Evolutionary conservation across 2,797 vertebrate species (phyloP), one percentile per base, ranked within the genome.

Genomic region (Gymnodraco acuticeps): DNA sequence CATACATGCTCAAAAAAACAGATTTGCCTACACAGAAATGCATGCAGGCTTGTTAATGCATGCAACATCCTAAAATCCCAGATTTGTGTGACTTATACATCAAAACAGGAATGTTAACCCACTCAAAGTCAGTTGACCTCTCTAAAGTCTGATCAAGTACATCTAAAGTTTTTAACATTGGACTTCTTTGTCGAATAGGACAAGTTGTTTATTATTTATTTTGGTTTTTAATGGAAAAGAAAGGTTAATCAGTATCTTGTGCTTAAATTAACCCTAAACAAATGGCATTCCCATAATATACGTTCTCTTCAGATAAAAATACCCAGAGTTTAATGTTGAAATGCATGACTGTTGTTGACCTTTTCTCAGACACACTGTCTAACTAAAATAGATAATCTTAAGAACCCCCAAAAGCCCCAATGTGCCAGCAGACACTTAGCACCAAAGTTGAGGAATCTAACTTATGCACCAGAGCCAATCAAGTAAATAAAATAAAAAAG

Each of bases 1-100:
- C 61, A 47, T 53, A 73, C 69, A 81, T 45, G 46, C 65, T 55
- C 42, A 70, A 16, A 72, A 70, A 13, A 51, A 55, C 47, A 63
- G 23, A 54, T 12, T n/a, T 7, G 10, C 41, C 17, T 31, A 27
- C 27, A 33, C 46, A 56, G 31, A 77, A 42, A 60, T 15, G 58
- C 46, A 60, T 45, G 19, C 51, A 15, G 45, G 50, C 46, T 75
- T 63, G 31, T 56, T 64, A 45, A 38, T 15, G 23, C 59, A 27
- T 12, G 11, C 4, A 5, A 15, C 23, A 48, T 38, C 20, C 17
- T 38, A 62, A 70, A 65, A 55, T 45, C 15, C n/a, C 42, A 5
- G 1, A 58, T 46, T 5, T 27, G 27, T 27, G 4, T 27, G 27
- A 27, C 7, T 38, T 38, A 38, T 38, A 38, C 11, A 10, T 59